Evolutionary conservation across 2,113 vertebrate genomes (phyloP), one percentile per base, ranked within the genome.

Genomic region (Chloroceryle aenea): DNA sequence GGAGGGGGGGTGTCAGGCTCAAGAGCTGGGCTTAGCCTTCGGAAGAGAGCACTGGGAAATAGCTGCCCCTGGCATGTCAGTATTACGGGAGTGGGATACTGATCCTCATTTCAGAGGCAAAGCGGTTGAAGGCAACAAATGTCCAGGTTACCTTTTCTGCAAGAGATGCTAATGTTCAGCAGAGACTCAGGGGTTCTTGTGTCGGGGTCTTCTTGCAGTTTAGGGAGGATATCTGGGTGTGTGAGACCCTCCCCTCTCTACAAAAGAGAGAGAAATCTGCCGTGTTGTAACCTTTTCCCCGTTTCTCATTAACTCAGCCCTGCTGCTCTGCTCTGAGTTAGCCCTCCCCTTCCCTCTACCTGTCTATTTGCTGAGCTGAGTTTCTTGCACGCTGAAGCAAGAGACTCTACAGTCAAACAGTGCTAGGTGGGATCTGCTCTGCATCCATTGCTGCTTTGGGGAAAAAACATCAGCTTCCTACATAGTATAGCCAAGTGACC

Each of bases 51-150:
- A 45, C 61, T 21, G 25, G 48, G 34, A 63, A 86, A 76, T 2
- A 68, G 21, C 45, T 32, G 9, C 14, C 12, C 17, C 19, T 64
- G 43, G 18, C 26, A 69, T 9, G 26, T 68, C 32, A 62, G 7
- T 22, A 50, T 26, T 29, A 23, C 52, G 40, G 34, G 2, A 20
- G 26, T 0, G 0, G 19, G 34, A 23, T 3, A 23, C 32, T 75
- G 15, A 43, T 19, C 26, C 26, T 34, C 9, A 12, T 52, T 90
- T 88, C 34, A 62, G 75, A 64, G 42, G 14, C 10, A 4, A 47
- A 68, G 34, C 7, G 1, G 3, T 8, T 5, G 48, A 73, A 80
- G 48, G 36, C 42, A 25, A 0, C 32, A 40, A 82, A 7, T 12
- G 14, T 50, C 40, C 16, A 22, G 23, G 29, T 56, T 63, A 42